Evolutionary conservation across 37 sponge, comb jelly and placozoan species (phyloP).

Genomic region (Theonella swinhoei): DNA sequence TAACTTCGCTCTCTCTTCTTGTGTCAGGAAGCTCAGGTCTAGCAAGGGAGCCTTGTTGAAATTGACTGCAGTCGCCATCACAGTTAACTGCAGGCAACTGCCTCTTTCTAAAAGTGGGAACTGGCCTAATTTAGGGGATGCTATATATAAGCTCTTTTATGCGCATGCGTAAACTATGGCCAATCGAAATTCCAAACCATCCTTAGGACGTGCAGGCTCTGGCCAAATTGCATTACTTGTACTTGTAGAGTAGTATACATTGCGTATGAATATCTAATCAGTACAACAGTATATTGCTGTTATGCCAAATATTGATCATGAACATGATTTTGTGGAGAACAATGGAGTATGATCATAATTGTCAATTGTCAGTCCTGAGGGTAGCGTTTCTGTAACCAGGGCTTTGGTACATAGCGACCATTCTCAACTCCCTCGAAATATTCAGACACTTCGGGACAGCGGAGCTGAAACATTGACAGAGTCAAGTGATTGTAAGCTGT

Average conservation of each 20-base stretch:
- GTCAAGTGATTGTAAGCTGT: background rate
- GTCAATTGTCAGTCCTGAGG: conserved; percentile 30
- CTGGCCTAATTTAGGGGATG: too few relatives aligned
- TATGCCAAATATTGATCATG: too few relatives aligned
- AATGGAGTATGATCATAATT: too few relatives aligned
- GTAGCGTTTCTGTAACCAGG: conserved; percentile 43
- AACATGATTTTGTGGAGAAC: too few relatives aligned
- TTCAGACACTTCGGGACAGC: conserved; percentile 17
- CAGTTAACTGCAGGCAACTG: too few relatives aligned
- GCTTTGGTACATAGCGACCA: conserved; percentile 31
- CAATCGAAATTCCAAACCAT: background rate
- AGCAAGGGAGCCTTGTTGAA: background rate
- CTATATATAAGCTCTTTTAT: background rate
- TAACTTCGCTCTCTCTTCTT: background rate
- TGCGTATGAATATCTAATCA: too few relatives aligned
- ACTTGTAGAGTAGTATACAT: too few relatives aligned
- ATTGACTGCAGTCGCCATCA: background rate
- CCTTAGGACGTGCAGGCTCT: too few relatives aligned
- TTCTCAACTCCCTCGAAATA: conserved; percentile 42
- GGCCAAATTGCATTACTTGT: too few relatives aligned
- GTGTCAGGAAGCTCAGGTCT: conserved; percentile 18
- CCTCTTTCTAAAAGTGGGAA: too few relatives aligned
- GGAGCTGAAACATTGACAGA: background rate
- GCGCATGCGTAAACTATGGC: background rate
- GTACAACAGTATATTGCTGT: too few relatives aligned